phyloP scores from a whole-genome alignment of 2,797 vertebrate genomes.

The Xiphophorus birchmanni region DNA sequence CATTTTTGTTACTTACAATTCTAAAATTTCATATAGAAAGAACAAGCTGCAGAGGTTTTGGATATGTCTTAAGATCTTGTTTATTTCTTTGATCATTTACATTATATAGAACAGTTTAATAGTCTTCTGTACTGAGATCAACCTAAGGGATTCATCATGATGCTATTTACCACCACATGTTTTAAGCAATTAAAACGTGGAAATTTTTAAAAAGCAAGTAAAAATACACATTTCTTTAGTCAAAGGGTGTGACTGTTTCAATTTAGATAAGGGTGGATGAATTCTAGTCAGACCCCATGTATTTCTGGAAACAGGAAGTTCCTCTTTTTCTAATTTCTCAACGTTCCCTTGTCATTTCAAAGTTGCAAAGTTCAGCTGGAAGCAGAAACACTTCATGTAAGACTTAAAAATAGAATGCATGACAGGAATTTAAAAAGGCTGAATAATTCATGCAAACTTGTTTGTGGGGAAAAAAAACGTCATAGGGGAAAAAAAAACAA shows the following conservation, averaged over 20 bases:
- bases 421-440: neutral
- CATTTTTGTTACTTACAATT: neutral
- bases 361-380: neutral
- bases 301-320: conserved; percentile 21
- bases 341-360: neutral
- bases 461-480: neutral
- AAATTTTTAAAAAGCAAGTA: neutral
- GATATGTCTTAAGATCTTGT: neutral
- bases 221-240: neutral
- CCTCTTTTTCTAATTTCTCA: conserved; percentile 18
- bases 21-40: neutral
- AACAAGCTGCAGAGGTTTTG: neutral
- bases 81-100: neutral
- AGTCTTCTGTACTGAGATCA: neutral
- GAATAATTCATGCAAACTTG: neutral
- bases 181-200: neutral
- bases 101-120: neutral
- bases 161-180: neutral
- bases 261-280: neutral
- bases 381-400: neutral
- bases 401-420: neutral
- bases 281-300: conserved; percentile 7
- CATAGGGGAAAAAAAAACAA: neutral
- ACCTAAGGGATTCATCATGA: neutral
- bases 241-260: neutral